A percentile compares a stretch with the other conserved stretches of the same genome.
Evolutionary conservation across 2,113 vertebrate genomes (phyloP).

Genomic region (Boleophthalmus pectinirostris): DNA sequence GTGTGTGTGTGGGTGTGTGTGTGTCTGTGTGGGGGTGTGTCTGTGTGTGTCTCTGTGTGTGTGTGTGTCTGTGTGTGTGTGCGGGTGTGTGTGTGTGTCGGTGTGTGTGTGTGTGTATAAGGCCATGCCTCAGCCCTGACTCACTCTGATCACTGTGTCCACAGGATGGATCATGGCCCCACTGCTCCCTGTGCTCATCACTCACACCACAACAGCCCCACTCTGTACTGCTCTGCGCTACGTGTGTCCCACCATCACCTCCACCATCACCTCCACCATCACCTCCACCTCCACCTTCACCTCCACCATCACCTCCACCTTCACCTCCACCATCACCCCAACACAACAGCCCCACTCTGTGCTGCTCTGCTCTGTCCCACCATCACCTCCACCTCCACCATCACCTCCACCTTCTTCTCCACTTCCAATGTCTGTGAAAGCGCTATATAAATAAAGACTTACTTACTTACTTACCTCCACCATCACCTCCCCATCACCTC

Average conservation of each 20-base stretch:
- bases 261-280: neutral
- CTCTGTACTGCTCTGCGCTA: neutral
- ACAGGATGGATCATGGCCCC: constrained; percentile 51
- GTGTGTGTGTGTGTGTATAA: constrained; percentile 34
- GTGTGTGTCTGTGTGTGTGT: constrained; percentile 35
- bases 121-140: constrained; percentile 57
- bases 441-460: no score
- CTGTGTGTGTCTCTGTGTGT: no score
- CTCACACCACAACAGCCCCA: constrained; percentile 31
- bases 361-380: no score
- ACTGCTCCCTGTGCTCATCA: constrained; percentile 34
- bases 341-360: no score
- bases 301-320: no score
- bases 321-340: no score
- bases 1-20: constrained; percentile 33
- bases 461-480: no score
- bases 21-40: no score
- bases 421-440: no score
- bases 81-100: constrained; percentile 19
- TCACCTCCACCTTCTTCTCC: no score
- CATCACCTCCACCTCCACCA: no score
- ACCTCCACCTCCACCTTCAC: neutral
- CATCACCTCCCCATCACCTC: no score
- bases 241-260: neutral
- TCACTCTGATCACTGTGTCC: constrained; percentile 60